These are phyloP conservation scores for Cheilosia vulpina DNA, from an alignment of 2,888 invertebrate genomes.

Conservation along the genomic window DNA sequence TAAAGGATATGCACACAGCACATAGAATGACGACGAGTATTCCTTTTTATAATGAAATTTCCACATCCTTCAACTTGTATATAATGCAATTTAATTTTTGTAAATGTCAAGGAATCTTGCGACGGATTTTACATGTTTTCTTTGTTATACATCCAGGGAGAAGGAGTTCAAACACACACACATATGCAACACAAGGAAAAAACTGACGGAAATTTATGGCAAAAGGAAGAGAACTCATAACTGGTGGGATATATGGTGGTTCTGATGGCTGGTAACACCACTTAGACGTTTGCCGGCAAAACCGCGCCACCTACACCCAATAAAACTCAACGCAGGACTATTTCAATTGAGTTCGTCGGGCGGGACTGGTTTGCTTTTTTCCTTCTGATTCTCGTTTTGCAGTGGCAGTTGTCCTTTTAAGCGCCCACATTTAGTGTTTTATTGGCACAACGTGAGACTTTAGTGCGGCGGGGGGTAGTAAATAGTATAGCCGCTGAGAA, in stretches of 20 bases:
- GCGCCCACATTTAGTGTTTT: conserved; percentile 35
- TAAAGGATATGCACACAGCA: conserved; percentile 29
- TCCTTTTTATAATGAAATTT: conserved; percentile 67
- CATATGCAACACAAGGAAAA: not conserved
- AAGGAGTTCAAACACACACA: conserved; percentile 32
- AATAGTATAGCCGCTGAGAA: conserved; percentile 20
- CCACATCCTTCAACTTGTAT: conserved; percentile 56
- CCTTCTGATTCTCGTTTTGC: not conserved
- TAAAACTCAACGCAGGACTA: conserved; percentile 17
- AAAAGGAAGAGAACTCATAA: conserved; percentile 43
- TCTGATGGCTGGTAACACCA: conserved; percentile 29
- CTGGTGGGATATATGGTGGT: conserved; percentile 1
- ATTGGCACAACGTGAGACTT: conserved; percentile 41
- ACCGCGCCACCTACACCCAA: conserved; percentile 23
- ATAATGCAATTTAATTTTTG: conserved; percentile 63
- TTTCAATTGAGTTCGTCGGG: conserved; percentile 24
- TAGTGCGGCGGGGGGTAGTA: not conserved
- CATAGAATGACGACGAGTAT: conserved; percentile 15
- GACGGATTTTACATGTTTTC: conserved; percentile 19
- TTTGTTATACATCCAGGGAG: conserved; percentile 33
- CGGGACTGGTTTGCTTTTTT: conserved; percentile 9
- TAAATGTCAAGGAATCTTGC: conserved; percentile 66
- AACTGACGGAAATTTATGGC: conserved; percentile 58
- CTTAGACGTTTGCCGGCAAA: conserved; percentile 40
- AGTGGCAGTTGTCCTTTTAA: conserved; percentile 35